Conservation (phyloP, 2,888 invertebrate species). For the Sphaerolaimus hirsutus region DNA sequence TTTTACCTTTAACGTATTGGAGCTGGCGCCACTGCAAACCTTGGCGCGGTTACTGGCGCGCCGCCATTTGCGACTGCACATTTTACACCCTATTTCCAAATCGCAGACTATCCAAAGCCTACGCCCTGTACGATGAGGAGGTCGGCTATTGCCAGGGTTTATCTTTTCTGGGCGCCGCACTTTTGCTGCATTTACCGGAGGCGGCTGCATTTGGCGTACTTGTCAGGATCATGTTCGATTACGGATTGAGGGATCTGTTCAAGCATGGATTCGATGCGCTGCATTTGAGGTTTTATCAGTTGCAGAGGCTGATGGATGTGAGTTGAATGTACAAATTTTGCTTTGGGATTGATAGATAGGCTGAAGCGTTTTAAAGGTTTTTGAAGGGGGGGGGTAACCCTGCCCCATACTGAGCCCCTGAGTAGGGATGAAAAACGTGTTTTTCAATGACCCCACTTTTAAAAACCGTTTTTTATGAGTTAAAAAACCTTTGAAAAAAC, state of each 20-base stretch:
- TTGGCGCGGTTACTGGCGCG: too few species aligned
- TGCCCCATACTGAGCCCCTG: too few species aligned
- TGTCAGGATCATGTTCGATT: slow-evolving; percentile 86
- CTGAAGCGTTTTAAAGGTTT: slow-evolving; percentile 1
- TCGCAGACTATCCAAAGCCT: slow-evolving; percentile 77
- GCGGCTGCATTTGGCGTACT: slow-evolving; percentile 94
- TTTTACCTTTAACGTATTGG: too few species aligned
- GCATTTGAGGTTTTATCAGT: slow-evolving; percentile 73
- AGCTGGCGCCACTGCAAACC: too few species aligned
- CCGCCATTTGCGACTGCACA: too few species aligned
- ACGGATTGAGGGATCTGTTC: slow-evolving; percentile 72
- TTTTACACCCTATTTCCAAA: too few species aligned
- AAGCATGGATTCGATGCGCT: slow-evolving; percentile 87
- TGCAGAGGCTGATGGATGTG: slow-evolving; percentile 71
- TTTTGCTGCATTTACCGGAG: slow-evolving; percentile 92
- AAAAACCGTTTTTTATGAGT: too few species aligned
- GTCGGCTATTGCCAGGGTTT: slow-evolving; percentile 96
- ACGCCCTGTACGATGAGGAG: slow-evolving; percentile 85
- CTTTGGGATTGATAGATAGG: slow-evolving; percentile 7
- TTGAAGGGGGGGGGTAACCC: too few species aligned
- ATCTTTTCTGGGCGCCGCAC: slow-evolving; percentile 83
- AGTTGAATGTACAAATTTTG: too few species aligned
- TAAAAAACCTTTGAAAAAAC: too few species aligned
- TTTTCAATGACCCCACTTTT: too few species aligned
- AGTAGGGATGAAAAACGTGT: too few species aligned